Evolutionary conservation across 2,888 invertebrate genomes (phyloP), one percentile per base, ranked within the genome.

Genomic region (Capitulum mitella): DNA sequence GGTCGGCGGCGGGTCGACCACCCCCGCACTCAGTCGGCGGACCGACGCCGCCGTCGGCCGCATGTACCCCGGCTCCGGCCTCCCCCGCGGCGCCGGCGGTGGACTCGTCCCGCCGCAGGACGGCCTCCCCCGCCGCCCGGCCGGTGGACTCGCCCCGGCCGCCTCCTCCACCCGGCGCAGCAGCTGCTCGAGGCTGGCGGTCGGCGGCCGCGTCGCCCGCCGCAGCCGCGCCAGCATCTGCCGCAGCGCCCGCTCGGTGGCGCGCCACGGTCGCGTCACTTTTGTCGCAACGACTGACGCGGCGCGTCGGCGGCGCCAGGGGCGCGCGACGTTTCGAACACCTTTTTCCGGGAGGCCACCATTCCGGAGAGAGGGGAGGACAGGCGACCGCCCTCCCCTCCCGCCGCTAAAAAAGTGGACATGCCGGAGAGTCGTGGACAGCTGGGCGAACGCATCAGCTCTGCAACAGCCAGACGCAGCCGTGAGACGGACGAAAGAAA

Each of bases 321-420:
- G 6, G 75, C 48, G 3, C 54, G 32, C 29, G 78, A 76, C 12
- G 79, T 80, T 78, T 91, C 90, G 87, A 91, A 91, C 85, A 89
- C 89, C 86, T 90, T 90, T 87, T 90, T 90, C 85, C 90, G 89
- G 87, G 91, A 91, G 84, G 91, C 91, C 87, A 91, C 92, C 89
- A 91, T 89, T 86, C 92, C 92, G 86, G 88, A 89, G 84, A 89
- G 89, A 81, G 83, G 83, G 80, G 83, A 83, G 81, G 81, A 82
- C 77, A 83, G 82, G 81, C 80, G 80, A 85, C 90, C 89, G 84
- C 84, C 83, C 84, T 84, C 82, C 83, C 83, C 81, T 83, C 82
- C 79, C 83, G 86, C 82, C 84, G 83, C 81, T 85, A 85, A 78
- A 79, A 81, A 77, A 85, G 84, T 83, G 86, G 85, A 82, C 85